Evolutionary conservation across 2,797 vertebrate species (phyloP).

Genomic region (Chrysocyon brachyurus): DNA sequence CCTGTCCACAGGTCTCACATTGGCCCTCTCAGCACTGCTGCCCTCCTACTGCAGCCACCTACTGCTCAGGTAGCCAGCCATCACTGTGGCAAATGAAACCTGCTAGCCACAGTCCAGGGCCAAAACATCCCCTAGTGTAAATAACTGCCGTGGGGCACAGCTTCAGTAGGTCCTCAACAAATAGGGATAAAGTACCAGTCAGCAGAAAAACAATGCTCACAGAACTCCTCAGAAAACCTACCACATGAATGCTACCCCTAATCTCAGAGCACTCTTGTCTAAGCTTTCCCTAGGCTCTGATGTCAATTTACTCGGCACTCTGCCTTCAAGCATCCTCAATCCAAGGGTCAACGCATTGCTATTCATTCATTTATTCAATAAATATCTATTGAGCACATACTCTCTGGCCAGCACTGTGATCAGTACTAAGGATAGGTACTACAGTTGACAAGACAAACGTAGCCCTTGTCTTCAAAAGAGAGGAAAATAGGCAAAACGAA

Average conservation of each 20-base stretch:
- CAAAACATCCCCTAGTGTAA: background rate
- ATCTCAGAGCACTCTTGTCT: background rate
- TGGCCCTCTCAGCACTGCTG: background rate
- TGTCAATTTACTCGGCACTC: background rate
- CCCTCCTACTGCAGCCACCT: background rate
- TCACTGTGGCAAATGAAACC: conserved; percentile 27
- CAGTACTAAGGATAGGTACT: background rate
- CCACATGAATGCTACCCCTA: background rate
- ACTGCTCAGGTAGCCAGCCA: background rate
- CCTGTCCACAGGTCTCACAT: background rate
- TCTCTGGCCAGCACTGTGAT: background rate
- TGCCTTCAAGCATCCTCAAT: background rate
- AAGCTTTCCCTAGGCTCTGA: background rate
- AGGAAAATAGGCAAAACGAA: background rate
- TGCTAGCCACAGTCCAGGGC: background rate
- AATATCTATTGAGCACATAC: background rate
- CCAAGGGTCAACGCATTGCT: background rate
- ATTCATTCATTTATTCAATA: conserved; percentile 47
- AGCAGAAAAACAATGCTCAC: background rate
- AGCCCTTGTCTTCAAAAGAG: conserved; percentile 24
- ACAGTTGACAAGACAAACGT: background rate
- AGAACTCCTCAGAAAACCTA: conserved; percentile 54
- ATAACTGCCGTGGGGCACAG: background rate
- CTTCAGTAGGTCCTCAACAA: conserved; percentile 24
- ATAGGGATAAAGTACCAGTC: background rate